Conservation (phyloP, 2,797 vertebrate genomes). For the Heteromormyrus szaboi region DNA sequence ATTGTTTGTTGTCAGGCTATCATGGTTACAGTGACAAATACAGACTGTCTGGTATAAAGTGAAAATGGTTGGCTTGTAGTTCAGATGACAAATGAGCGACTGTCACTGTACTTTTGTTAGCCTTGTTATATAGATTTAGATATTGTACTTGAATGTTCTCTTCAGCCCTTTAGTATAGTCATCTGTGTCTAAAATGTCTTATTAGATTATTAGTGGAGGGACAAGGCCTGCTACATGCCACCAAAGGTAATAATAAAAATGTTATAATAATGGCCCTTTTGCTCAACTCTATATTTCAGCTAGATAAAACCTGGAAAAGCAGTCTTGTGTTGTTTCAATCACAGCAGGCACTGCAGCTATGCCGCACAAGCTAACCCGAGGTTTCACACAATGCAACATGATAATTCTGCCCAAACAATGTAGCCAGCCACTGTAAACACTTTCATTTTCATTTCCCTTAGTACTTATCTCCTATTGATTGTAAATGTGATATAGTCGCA, state of each 20-base stretch:
- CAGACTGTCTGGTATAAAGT: neutral
- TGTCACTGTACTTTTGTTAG: neutral
- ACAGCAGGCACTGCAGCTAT: neutral
- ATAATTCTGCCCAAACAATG: neutral
- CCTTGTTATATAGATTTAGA: slow-evolving; percentile 9
- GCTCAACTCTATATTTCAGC: neutral
- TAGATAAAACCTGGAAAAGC: neutral
- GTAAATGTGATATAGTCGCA: neutral
- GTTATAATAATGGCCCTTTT: neutral
- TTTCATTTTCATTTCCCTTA: neutral
- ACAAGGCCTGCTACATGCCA: neutral
- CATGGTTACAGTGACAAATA: slow-evolving; percentile 10
- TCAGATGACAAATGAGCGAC: neutral
- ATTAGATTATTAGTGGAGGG: neutral
- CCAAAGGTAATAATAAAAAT: neutral
- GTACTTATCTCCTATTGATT: neutral
- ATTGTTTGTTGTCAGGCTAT: slow-evolving; percentile 8
- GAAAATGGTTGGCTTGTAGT: slow-evolving; percentile 1
- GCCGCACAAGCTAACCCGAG: neutral
- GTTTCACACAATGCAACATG: neutral
- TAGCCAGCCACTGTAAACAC: neutral
- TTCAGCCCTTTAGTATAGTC: neutral
- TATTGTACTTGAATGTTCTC: neutral
- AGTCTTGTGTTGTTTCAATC: neutral
- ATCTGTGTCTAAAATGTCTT: neutral